Conservation (phyloP, 2,797 vertebrate species). For the Lagocephalus sceleratus region DNA sequence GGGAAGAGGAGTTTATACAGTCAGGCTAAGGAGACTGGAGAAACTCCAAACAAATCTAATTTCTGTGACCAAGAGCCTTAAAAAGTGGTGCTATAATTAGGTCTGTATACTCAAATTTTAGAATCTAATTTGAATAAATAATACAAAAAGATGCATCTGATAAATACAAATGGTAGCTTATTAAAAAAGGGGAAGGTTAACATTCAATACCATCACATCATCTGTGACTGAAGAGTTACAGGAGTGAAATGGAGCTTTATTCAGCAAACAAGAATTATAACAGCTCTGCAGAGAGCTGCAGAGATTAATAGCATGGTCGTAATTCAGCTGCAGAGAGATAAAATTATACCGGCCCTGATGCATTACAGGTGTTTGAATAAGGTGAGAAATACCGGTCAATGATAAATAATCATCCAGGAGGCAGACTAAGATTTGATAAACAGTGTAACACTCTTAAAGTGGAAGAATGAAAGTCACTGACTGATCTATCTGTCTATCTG, state of each 20-base stretch:
- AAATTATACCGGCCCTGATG: constrained; percentile 55
- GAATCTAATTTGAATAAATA: constrained; percentile 18
- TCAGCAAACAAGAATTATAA: constrained; percentile 54
- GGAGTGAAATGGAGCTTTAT: constrained; percentile 36
- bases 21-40: background rate
- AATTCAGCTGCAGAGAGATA: constrained; percentile 54
- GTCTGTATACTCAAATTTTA: constrained; percentile 10
- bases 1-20: background rate
- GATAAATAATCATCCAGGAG: constrained; percentile 50
- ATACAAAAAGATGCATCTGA: background rate
- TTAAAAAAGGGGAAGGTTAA: no score
- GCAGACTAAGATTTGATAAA: constrained; percentile 45
- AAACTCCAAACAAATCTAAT: constrained; percentile 10
- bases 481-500: constrained; percentile 44
- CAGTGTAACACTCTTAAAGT: constrained; percentile 19
- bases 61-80: constrained; percentile 17
- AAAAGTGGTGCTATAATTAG: background rate
- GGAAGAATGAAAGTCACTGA: constrained; percentile 53
- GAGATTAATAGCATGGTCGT: constrained; percentile 46
- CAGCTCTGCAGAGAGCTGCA: constrained; percentile 18
- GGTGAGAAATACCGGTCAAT: constrained; percentile 42
- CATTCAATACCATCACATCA: background rate
- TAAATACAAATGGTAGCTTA: background rate
- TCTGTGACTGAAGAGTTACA: constrained; percentile 8
- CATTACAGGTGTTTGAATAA: constrained; percentile 57